Evolutionary conservation across 2,888 invertebrate genomes (phyloP).

Genomic region (Apoderus coryli): DNA sequence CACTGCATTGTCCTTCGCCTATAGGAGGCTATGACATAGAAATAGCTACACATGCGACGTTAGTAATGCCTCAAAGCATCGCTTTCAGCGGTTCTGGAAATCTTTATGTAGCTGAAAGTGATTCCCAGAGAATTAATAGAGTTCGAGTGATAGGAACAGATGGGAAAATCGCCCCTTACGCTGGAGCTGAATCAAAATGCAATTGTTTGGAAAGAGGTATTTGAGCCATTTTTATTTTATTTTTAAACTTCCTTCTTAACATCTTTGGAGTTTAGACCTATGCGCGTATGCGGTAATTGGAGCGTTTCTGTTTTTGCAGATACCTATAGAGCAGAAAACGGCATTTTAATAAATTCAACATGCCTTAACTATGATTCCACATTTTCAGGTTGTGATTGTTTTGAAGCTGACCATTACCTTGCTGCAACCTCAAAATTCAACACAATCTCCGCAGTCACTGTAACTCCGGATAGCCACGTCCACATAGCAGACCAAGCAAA

Average conservation of each 20-base stretch:
- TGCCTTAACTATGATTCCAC: no score
- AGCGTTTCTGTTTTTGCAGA: no score
- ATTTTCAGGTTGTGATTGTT: slow-evolving; percentile 89
- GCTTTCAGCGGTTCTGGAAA: slow-evolving; percentile 87
- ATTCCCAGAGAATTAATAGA: slow-evolving; percentile 86
- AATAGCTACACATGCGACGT: slow-evolving; percentile 77
- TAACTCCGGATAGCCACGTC: slow-evolving; percentile 86
- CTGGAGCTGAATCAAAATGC: slow-evolving; percentile 87
- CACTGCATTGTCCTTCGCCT: slow-evolving; percentile 81
- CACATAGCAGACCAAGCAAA: slow-evolving; percentile 94
- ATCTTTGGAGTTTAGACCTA: no score
- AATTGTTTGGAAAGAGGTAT: slow-evolving; percentile 82
- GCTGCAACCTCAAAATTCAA: slow-evolving; percentile 91
- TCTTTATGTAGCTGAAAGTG: slow-evolving; percentile 89
- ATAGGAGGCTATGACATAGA: slow-evolving; percentile 68
- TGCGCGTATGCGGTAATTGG: no score
- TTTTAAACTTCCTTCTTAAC: no score
- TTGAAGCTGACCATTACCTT: slow-evolving; percentile 79
- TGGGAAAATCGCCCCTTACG: slow-evolving; percentile 84
- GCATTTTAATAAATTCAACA: no score
- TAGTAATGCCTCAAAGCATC: slow-evolving; percentile 89
- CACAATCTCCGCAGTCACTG: slow-evolving; percentile 82
- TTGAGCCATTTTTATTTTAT: no score
- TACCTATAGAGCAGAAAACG: no score
- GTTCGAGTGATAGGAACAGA: slow-evolving; percentile 84